Base-by-base conservation (phyloP, 2,113 vertebrate species). In the Antechinus stuartii region DNA sequence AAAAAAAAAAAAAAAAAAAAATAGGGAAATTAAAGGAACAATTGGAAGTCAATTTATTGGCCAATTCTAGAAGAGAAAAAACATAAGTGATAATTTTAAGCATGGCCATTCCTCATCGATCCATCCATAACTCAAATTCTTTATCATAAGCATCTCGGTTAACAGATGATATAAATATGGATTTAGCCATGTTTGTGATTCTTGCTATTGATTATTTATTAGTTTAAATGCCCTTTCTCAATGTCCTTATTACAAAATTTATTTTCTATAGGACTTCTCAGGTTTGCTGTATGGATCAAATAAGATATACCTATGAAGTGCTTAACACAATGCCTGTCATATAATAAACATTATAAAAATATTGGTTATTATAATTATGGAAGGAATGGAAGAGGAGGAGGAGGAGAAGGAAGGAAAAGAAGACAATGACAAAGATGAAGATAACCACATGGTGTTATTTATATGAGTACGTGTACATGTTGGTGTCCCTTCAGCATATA, bases 21-120 rank as follows among this genome's bases (percentile, higher is more conserved):
- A 96, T 76, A 14, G 84, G 10, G 94, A 94, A 94, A 42, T 22
- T 94, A n/a, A 92, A 56, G n/a, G 56, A 11, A 93, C 90, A 93
- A 56, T 9, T 54, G 55, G 93, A 91, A 93, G 54, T 6, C 93
- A 54, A 68, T 94, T 55, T 90, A 54, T 8, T 90, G 24, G 30
- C 8, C 90, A 95, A 93, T 90, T 93, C 24, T 95, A 91, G 47
- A 56, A 93, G 52, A 68, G 84, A 26, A 57, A 92, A 92, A 91
- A 84, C 54, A 93, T 90, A 56, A 22, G 76, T 42, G 54, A 46
- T 27, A 30, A 84, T 8, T 84, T n/a, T 84, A 91, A 91, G 22
- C 30, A n/a, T 89, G 4, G 16, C 8, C 61, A 16, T 61, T 3
- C 61, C 68, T 30, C 61, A 93, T 22, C 9, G 16, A 46, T 49